phyloP scores from a whole-genome alignment of 2,888 invertebrate species.

The Caenorhabditis becei region DNA sequence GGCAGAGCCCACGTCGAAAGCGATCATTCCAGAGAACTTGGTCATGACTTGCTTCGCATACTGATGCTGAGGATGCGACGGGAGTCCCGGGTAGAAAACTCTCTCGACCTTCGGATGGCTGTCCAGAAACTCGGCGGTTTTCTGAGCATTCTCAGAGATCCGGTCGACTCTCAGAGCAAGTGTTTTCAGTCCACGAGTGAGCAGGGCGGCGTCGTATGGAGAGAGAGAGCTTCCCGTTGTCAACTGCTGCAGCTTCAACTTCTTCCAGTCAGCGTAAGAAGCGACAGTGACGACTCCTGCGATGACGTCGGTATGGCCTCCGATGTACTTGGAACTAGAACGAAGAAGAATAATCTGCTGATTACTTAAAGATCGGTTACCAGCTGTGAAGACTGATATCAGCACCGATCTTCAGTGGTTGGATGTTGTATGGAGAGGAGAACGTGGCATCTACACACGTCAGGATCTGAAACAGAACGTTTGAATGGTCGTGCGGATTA shows the following conservation, averaged over 20 bases:
- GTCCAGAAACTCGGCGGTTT: constrained; percentile 67
- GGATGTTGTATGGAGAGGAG: constrained; percentile 81
- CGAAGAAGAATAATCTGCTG: too few relatives aligned
- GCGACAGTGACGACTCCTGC: constrained; percentile 80
- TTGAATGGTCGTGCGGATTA: neutral
- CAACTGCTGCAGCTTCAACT: constrained; percentile 69
- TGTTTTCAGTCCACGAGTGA: constrained; percentile 73
- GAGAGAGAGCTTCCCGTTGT: constrained; percentile 66
- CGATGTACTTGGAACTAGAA: constrained; percentile 83
- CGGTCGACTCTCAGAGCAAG: constrained; percentile 68
- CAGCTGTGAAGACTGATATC: constrained; percentile 82
- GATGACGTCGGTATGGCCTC: constrained; percentile 82
- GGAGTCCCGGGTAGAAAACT: constrained; percentile 74
- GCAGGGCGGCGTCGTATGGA: constrained; percentile 68
- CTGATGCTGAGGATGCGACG: constrained; percentile 71
- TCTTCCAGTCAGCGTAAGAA: constrained; percentile 64
- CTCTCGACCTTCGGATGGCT: constrained; percentile 63
- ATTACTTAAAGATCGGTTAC: too few relatives aligned
- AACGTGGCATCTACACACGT: constrained; percentile 82
- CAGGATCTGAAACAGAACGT: constrained; percentile 56
- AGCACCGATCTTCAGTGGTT: constrained; percentile 81
- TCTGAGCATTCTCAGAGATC: constrained; percentile 66
- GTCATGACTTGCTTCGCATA: constrained; percentile 65
- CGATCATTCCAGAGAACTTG: constrained; percentile 75
- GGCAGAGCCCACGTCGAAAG: constrained; percentile 69